Evolutionary conservation across 2,797 vertebrate genomes (phyloP).

Genomic region (Hydrolagus colliei): DNA sequence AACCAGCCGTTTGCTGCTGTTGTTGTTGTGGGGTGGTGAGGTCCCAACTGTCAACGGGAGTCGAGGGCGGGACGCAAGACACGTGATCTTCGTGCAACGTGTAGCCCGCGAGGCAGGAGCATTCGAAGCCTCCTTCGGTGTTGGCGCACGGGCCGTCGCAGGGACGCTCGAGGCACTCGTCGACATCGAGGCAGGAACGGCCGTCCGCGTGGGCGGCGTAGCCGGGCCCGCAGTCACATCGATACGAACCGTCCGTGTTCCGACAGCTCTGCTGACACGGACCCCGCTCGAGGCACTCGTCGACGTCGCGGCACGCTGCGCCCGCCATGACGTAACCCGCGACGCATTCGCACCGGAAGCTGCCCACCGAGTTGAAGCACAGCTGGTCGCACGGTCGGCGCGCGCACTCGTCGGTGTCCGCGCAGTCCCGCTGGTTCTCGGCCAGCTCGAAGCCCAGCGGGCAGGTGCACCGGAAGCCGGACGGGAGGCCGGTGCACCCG

Average conservation of each 20-base stretch:
- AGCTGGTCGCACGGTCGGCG: slow-evolving; percentile 40
- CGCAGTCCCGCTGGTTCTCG: slow-evolving; percentile 34
- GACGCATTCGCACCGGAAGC: slow-evolving; percentile 48
- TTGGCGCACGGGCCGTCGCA: slow-evolving; percentile 53
- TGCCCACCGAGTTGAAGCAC: slow-evolving; percentile 41
- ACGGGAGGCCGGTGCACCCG: slow-evolving; percentile 18
- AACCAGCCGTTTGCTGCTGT: not conserved
- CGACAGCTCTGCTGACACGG: slow-evolving; percentile 54
- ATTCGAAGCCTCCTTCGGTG: slow-evolving; percentile 45
- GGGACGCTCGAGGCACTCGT: slow-evolving; percentile 49
- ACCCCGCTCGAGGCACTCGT: slow-evolving; percentile 45
- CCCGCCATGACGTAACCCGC: slow-evolving; percentile 43
- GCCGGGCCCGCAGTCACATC: slow-evolving; percentile 52
- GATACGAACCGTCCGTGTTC: slow-evolving; percentile 52
- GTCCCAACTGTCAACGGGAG: not conserved
- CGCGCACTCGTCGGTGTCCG: slow-evolving; percentile 45
- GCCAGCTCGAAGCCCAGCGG: slow-evolving; percentile 39
- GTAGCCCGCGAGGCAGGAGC: slow-evolving; percentile 46
- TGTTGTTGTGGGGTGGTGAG: too few relatives aligned
- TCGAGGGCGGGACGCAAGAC: slow-evolving; percentile 39
- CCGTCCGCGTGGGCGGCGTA: slow-evolving; percentile 40
- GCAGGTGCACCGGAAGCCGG: slow-evolving; percentile 41
- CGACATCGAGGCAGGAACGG: slow-evolving; percentile 48
- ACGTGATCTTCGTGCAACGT: slow-evolving; percentile 20
- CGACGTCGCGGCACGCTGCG: slow-evolving; percentile 46